Conservation (phyloP, 2,113 vertebrate species). For the Corvus hawaiiensis region DNA sequence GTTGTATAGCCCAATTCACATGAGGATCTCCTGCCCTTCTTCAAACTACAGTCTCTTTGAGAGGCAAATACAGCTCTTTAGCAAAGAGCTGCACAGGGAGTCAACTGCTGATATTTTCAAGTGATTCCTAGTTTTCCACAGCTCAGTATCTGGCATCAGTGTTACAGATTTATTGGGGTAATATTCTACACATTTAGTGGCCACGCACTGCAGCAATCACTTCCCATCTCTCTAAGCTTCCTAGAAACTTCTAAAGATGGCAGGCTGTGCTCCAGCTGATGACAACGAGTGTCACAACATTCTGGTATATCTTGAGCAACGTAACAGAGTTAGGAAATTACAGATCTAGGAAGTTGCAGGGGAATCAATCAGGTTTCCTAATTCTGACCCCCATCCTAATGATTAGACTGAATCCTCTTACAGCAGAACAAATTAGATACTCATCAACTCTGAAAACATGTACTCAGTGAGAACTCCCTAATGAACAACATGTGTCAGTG, state of each 20-base stretch:
- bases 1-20: neutral
- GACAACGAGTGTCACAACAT: neutral
- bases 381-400: neutral
- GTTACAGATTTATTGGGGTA: neutral
- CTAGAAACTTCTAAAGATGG: neutral
- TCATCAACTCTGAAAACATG: neutral
- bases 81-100: neutral
- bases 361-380: neutral
- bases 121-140: neutral
- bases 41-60: neutral
- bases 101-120: neutral
- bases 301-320: neutral
- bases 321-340: neutral
- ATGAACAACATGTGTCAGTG: fast-evolving
- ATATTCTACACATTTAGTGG: neutral
- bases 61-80: neutral
- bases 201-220: no score
- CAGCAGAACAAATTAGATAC: neutral
- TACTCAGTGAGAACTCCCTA: neutral
- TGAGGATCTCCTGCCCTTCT: neutral
- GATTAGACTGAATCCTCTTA: neutral
- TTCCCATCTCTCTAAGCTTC: neutral
- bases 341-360: neutral
- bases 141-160: neutral
- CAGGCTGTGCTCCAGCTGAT: neutral